A percentile compares a stretch with the other conserved stretches of the same genome.
phyloP scores from a whole-genome alignment of 2,797 vertebrate genomes.

The Silurus aristotelis region DNA sequence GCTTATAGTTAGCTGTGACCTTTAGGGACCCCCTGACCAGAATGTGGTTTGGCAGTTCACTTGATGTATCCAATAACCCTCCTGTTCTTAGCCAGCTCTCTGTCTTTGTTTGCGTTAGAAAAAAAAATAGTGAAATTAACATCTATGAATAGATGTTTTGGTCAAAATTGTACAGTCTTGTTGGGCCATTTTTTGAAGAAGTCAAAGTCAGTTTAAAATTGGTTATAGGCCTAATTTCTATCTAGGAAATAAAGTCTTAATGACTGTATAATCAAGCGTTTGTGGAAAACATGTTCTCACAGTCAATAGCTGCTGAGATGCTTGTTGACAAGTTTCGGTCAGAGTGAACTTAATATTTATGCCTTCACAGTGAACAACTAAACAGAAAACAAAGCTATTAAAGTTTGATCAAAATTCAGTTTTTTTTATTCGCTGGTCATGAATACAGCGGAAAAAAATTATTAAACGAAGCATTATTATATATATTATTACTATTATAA shows the following conservation, averaged over 20 bases:
- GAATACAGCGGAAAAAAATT: not conserved
- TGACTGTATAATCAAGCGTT: not conserved
- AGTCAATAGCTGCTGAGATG: not conserved
- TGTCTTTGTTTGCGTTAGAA: conserved; percentile 29
- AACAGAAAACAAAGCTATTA: not conserved
- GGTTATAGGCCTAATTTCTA: not conserved
- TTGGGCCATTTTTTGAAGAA: not conserved
- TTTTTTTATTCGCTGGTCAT: not conserved
- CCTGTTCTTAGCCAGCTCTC: conserved; percentile 13
- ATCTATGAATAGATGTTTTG: conserved; percentile 28
- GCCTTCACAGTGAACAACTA: not conserved
- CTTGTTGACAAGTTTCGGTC: not conserved
- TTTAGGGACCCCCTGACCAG: conserved; percentile 36
- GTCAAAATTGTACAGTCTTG: not conserved
- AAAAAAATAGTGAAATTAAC: conserved; percentile 17
- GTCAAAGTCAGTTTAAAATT: not conserved
- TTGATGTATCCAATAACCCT: conserved; percentile 8
- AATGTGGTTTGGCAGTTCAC: conserved; percentile 27
- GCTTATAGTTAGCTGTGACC: conserved; percentile 24
- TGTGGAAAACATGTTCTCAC: not conserved
- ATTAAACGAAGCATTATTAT: no score
- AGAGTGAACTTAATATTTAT: not conserved
- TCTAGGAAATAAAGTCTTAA: not conserved
- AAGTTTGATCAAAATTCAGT: no score
- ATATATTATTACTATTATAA: no score